Evolutionary conservation across 1,140 invertebrate species (phyloP).

Genomic region (Ips nitidus): DNA sequence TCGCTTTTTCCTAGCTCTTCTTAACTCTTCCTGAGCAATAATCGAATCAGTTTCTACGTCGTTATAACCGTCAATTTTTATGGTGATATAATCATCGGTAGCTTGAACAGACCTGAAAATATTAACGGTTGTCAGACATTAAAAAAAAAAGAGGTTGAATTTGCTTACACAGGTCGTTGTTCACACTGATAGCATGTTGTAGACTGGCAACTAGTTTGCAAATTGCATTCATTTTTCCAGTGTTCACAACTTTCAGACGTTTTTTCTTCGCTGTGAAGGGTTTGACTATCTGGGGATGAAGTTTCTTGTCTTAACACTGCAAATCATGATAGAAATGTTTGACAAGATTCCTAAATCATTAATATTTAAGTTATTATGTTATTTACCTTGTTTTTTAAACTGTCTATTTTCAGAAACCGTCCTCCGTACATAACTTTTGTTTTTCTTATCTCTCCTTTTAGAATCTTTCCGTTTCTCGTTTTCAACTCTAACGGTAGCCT

Average conservation of each 20-base stretch:
- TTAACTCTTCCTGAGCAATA: constrained; percentile 46
- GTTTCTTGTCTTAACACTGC: constrained; percentile 36
- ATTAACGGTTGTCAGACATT: neutral
- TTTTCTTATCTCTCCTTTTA: constrained; percentile 18
- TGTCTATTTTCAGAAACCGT: constrained; percentile 18
- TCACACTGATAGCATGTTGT: constrained; percentile 24
- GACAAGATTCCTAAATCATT: neutral
- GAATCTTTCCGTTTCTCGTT: constrained; percentile 19
- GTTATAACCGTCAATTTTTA: constrained; percentile 55
- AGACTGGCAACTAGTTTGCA: constrained; percentile 19
- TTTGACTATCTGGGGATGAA: constrained; percentile 34
- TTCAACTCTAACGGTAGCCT: constrained; percentile 32
- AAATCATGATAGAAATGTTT: neutral
- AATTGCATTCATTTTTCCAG: too few relatives aligned
- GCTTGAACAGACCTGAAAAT: constrained; percentile 53
- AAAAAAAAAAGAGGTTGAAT: neutral
- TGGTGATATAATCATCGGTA: constrained; percentile 57
- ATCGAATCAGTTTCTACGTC: constrained; percentile 53
- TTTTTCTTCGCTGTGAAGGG: constrained; percentile 11
- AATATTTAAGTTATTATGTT: neutral
- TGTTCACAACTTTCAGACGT: neutral
- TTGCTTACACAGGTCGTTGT: neutral
- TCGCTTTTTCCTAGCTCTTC: constrained; percentile 47
- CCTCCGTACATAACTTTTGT: neutral
- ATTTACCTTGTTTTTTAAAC: constrained; percentile 31